Evolutionary conservation across 1,140 invertebrate species (phyloP).

Genomic region (Melitaea cinxia): DNA sequence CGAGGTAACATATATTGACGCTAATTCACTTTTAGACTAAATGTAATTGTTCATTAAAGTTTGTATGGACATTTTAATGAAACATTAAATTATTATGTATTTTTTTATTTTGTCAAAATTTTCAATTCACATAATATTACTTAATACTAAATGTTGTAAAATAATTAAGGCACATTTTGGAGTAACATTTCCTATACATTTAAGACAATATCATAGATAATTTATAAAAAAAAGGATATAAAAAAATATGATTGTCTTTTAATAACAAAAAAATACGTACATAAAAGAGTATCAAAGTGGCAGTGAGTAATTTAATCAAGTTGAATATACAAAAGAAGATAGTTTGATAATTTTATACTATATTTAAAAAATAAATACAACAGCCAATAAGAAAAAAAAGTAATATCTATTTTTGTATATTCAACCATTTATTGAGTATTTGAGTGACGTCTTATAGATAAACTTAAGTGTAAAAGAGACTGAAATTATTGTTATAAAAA

Average conservation of each 20-base stretch:
- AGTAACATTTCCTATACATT: conserved; percentile 28
- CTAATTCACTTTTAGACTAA: no score
- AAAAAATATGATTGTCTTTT: conserved; percentile 2
- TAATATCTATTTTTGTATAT: conserved; percentile 15
- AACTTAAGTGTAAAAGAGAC: background rate
- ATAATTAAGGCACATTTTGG: conserved; percentile 74
- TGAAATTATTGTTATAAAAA: background rate
- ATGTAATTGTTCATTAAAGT: no score
- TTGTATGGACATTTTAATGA: no score
- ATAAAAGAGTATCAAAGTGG: conserved; percentile 31
- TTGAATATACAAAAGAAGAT: conserved; percentile 24
- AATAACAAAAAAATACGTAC: conserved; percentile 2
- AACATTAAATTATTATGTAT: conserved; percentile 36
- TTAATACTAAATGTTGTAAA: conserved; percentile 64
- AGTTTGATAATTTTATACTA: conserved; percentile 13
- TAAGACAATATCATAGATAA: conserved; percentile 26
- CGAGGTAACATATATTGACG: no score
- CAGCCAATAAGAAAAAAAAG: conserved; percentile 26
- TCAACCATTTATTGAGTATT: conserved; percentile 20
- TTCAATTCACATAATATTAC: conserved; percentile 54
- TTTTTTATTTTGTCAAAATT: conserved; percentile 50
- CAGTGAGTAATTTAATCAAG: conserved; percentile 21
- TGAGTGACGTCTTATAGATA: background rate
- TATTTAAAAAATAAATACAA: conserved; percentile 28
- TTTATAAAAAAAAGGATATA: no score